Conservation (phyloP, 2,113 vertebrate species). For the Callopanchax toddi region DNA sequence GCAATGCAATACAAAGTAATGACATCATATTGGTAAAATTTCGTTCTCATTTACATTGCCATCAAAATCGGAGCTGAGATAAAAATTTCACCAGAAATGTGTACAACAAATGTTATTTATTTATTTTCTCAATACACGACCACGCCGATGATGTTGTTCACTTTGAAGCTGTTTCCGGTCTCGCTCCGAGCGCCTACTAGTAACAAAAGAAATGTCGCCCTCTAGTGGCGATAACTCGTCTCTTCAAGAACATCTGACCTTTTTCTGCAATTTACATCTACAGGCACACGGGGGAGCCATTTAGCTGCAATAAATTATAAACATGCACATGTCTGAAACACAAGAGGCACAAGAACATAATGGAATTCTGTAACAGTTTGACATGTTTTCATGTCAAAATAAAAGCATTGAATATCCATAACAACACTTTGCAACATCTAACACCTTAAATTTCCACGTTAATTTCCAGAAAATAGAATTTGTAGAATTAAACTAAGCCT, state of each 20-base stretch:
- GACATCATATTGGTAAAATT: too few relatives aligned
- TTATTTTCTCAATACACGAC: constrained; percentile 30
- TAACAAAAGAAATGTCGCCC: not conserved
- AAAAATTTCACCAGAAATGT: too few relatives aligned
- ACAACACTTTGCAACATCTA: too few relatives aligned
- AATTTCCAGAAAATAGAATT: too few relatives aligned
- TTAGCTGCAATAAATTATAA: not conserved
- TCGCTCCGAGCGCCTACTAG: not conserved
- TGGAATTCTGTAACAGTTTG: too few relatives aligned
- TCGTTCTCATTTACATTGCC: too few relatives aligned
- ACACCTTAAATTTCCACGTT: too few relatives aligned
- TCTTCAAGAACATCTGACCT: not conserved
- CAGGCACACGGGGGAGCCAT: constrained; percentile 44
- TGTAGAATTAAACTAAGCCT: too few relatives aligned
- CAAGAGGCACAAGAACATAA: not conserved
- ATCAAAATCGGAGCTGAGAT: too few relatives aligned
- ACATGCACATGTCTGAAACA: fast-evolving
- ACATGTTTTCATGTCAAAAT: too few relatives aligned
- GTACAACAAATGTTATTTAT: not conserved
- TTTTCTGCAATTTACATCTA: constrained; percentile 5
- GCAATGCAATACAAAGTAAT: too few relatives aligned
- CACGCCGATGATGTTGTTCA: constrained; percentile 30
- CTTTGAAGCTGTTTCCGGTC: constrained; percentile 52
- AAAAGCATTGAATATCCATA: too few relatives aligned
- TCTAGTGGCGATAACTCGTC: not conserved